Evolutionary conservation across 2,888 invertebrate genomes (phyloP).

Genomic region (Ophion slaviceki): DNA sequence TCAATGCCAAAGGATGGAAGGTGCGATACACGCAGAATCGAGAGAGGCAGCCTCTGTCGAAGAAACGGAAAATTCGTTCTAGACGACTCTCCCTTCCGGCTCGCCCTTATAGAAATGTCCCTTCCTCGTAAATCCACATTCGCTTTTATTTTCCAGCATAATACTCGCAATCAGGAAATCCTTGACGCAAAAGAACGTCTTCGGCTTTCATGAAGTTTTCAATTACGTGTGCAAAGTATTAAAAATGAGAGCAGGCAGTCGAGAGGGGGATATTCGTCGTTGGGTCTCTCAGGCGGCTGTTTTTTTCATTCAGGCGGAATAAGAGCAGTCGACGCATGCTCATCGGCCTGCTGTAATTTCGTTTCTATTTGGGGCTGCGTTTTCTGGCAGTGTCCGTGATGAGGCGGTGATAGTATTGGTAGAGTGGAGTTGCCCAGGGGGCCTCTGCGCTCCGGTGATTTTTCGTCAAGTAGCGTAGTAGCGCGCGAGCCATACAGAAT

Average conservation of each 20-base stretch:
- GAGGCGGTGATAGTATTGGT: slow-evolving; percentile 16
- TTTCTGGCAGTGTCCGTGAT: slow-evolving; percentile 11
- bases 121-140: not conserved
- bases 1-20: slow-evolving; percentile 41
- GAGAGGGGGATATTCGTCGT: not conserved
- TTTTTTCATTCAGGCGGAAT: slow-evolving; percentile 81
- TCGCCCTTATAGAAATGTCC: not conserved
- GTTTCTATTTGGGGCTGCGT: slow-evolving; percentile 79
- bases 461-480: slow-evolving; percentile 55
- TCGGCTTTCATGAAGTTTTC: not conserved
- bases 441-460: slow-evolving; percentile 51
- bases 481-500: slow-evolving; percentile 52
- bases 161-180: slow-evolving; percentile 51
- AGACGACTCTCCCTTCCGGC: not conserved
- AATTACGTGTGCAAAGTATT: not conserved
- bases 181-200: slow-evolving; percentile 18
- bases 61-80: slow-evolving; percentile 19
- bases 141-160: slow-evolving; percentile 36
- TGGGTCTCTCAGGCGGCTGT: slow-evolving; percentile 17
- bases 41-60: not conserved
- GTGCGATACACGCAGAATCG: not conserved
- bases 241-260: slow-evolving; percentile 37
- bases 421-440: slow-evolving; percentile 27
- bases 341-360: slow-evolving; percentile 83
- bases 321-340: slow-evolving; percentile 83